These are phyloP conservation scores for Mycteria americana DNA, from an alignment of 2,797 vertebrate genomes.

Conservation along the genomic window DNA sequence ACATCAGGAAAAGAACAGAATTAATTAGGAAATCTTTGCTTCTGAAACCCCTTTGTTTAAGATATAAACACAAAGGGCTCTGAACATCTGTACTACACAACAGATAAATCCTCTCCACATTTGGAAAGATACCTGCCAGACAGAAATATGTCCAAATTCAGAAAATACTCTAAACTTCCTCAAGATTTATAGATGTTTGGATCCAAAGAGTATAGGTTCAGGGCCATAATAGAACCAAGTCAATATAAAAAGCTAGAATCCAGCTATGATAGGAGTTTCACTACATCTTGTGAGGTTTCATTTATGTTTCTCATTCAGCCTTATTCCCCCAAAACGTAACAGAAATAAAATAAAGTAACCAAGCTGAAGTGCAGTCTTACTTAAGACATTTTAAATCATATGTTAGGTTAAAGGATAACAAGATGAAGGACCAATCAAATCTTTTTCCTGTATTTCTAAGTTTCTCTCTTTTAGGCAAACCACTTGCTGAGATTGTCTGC, in stretches of 20 bases:
- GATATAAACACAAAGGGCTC: not conserved
- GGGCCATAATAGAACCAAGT: not conserved
- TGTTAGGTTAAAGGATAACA: not conserved
- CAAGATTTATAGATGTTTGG: not conserved
- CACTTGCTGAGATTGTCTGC: slow-evolving; percentile 61
- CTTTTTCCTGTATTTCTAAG: slow-evolving; percentile 17
- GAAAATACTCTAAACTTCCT: not conserved
- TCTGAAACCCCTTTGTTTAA: slow-evolving; percentile 46
- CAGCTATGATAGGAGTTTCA: not conserved
- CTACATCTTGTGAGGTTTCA: not conserved
- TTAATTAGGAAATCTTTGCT: slow-evolving; percentile 31
- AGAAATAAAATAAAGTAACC: not conserved
- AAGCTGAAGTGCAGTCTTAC: not conserved
- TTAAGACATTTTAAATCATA: not conserved
- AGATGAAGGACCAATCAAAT: slow-evolving; percentile 5
- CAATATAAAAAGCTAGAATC: not conserved
- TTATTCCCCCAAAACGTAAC: not conserved
- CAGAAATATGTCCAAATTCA: not conserved
- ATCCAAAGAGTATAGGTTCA: not conserved
- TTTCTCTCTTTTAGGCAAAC: slow-evolving; percentile 45
- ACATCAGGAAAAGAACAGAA: not conserved
- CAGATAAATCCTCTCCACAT: not conserved
- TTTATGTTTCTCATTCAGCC: not conserved
- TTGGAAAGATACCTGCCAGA: not conserved
- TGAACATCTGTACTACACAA: not conserved